Base-by-base conservation (phyloP, 2,113 vertebrate species). In the Tricholaema leucomelas region DNA sequence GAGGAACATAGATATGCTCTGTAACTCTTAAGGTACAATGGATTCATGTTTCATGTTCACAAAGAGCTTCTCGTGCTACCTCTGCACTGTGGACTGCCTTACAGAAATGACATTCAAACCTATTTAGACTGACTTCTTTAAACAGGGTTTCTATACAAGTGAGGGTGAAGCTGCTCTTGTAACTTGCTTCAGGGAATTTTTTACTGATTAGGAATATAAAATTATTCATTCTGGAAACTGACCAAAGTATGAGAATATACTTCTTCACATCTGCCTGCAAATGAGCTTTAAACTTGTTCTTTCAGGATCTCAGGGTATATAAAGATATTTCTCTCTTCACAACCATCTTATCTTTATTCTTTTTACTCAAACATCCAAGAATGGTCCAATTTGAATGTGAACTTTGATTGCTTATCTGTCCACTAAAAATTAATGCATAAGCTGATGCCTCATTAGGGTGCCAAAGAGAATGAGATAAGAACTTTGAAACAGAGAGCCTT, bases 131-230 rank as follows among this genome's bases (percentile, higher is more conserved):
- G 21, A 82, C 33, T 27, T 85, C 27, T 82, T 76, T 70, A 56
- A 80, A 92, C 23, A 20, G 2, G 7, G 17, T 40, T 93, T 66
- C 67, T 66, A 5, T 70, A 42, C 48, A 33, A 92, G 89, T 66
- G 55, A 81, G 44, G 84, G 35, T 23, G 36, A 94, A 86, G 10
- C 17, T 2, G 2, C 28, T 81, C 61, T 87, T 91, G 61, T 48
- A 87, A 86, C 61, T 87, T 69, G 27, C 21, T 87, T 23, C 64
- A 91, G 71, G 74, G 78, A 84, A 92, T 92, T 91, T 91, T 76
- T 87, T 44, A 67, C 40, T 81, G 75, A 85, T 88, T 77, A 83
- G 9, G 27, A 91, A 85, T 70, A 64, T 63, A 88, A 90, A 88
- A 92, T 88, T 76, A 87, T 56, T 88, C 71, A 60, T 55, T 56